A percentile compares a stretch with the other conserved stretches of the same genome.
phyloP scores from a whole-genome alignment of 2,113 vertebrate species.

The rat (Rattus norvegicus) region GRCr8 NC_086024.1:47972001-47972500 shows the following conservation, averaged over 20 bases:
- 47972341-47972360: neutral
- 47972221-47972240: no score
- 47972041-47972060: neutral
- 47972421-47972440: neutral
- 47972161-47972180: neutral
- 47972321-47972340: neutral
- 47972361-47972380: neutral
- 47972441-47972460: neutral
- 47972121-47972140: neutral
- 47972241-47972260: neutral
- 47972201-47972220: neutral
- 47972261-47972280: neutral
- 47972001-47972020: neutral
- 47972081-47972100: neutral
- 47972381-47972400: neutral
- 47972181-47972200: no score
- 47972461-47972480: constrained; percentile 19
- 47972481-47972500: constrained; percentile 71
- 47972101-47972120: neutral
- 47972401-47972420: neutral
- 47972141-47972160: neutral
- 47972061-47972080: neutral
- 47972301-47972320: neutral
- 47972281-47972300: neutral
- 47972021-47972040: neutral